Evolutionary conservation across 2,797 vertebrate species (phyloP), one percentile per base, ranked within the genome.

Genomic region (Synanceia verrucosa): DNA sequence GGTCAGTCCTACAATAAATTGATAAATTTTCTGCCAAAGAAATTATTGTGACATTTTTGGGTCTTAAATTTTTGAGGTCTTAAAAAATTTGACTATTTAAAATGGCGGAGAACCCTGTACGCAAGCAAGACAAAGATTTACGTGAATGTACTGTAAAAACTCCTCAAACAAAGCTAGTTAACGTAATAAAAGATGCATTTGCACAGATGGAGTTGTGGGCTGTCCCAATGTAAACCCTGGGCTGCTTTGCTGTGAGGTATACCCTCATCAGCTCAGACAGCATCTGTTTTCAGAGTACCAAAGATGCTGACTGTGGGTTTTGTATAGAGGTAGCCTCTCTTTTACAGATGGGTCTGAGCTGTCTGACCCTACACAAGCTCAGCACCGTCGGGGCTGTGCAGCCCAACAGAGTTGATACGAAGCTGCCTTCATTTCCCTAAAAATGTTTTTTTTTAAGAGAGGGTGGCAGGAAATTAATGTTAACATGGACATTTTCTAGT

Each of bases 301-400:
- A 71, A 86, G 47, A n/a, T 79, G 89, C 89, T 91, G 90, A 92
- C 76, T 74, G 63, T 41, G 57, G 69, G 50, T 69, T 86, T 91
- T 91, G 86, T 85, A 81, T 82, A 77, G 72, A 83, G 77, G 79
- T 55, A 28, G 59, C 81, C 70, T 79, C 67, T 79, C 76, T 81
- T 79, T 81, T 65, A 73, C 61, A 79, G 81, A 71, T 65, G 73
- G 74, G 70, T 73, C 75, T 37, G 13, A 64, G 70, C 72, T 82
- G 84, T 86, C 75, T 82, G 80, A 63, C 48, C 44, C 2, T 19
- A 67, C 73, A 70, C 24, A 1, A 79, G 72, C 62, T 81, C 75
- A 24, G 69, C 57, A 50, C 29, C 24, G 2, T 37, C 8, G 33
- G 65, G 64, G 62, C 75, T 65, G 52, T 6, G 29, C 46, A 72